These are phyloP conservation scores for Gracilinanus agilis DNA, from an alignment of 2,113 vertebrate genomes.

Conservation along the genomic window DNA sequence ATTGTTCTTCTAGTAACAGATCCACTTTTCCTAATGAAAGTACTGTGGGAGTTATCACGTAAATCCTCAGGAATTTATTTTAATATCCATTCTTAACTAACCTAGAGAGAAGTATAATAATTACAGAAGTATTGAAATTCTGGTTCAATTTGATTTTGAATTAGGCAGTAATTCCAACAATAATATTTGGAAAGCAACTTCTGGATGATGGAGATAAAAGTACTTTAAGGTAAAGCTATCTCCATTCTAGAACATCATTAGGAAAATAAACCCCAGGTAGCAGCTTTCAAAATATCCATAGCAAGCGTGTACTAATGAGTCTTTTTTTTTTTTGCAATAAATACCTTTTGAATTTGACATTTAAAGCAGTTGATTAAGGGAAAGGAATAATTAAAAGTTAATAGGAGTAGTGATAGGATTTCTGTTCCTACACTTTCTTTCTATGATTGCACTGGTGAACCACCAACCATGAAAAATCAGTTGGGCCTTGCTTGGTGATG, in stretches of 20 bases:
- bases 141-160: conserved; percentile 63
- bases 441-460: conserved; percentile 72
- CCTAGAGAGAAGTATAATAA: conserved; percentile 32
- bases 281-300: conserved; percentile 60
- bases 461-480: conserved; percentile 30
- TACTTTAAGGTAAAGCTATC: conserved; percentile 57
- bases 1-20: conserved; percentile 27
- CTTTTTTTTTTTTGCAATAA: conserved; percentile 76
- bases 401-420: conserved; percentile 75
- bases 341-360: conserved; percentile 85
- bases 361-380: conserved; percentile 83
- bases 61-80: background rate
- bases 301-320: conserved; percentile 71
- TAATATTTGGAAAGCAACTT: conserved; percentile 68
- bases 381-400: conserved; percentile 82
- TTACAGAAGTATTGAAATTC: background rate
- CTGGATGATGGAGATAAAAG: conserved; percentile 65
- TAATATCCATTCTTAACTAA: conserved; percentile 36
- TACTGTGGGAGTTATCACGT: background rate
- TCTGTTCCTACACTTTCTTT: conserved; percentile 71
- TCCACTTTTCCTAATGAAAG: conserved; percentile 30
- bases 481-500: conserved; percentile 60
- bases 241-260: conserved; percentile 48
- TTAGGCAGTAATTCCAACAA: conserved; percentile 47
- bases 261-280: conserved; percentile 61